Percentiles rank a stretch among this genome's conserved stretches.
Evolutionary conservation across 2,797 vertebrate species (phyloP).

Genomic region (Aulostomus chinensis): DNA sequence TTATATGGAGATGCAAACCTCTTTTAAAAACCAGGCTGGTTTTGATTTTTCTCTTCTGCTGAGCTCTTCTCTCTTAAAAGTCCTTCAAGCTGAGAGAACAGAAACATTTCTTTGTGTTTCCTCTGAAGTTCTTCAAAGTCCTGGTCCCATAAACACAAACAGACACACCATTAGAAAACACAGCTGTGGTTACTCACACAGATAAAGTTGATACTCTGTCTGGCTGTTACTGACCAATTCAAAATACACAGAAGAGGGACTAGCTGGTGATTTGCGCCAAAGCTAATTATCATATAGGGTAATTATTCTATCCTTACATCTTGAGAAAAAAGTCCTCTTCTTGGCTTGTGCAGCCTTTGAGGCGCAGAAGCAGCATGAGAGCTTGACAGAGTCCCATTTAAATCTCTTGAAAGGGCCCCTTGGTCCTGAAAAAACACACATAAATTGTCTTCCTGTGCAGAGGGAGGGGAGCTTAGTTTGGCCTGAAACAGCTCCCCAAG

Average conservation of each 20-base stretch:
- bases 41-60: constrained; percentile 17
- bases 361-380: constrained; percentile 56
- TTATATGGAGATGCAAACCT: neutral
- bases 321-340: constrained; percentile 54
- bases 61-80: constrained; percentile 61
- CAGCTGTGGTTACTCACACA: neutral
- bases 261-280: too few species aligned
- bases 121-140: constrained; percentile 51
- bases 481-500: constrained; percentile 81
- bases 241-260: neutral
- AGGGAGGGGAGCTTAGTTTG: constrained; percentile 17
- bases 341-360: constrained; percentile 50
- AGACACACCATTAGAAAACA: constrained; percentile 5
- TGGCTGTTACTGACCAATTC: neutral
- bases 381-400: constrained; percentile 22
- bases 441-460: constrained; percentile 23
- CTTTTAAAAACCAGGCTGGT: neutral
- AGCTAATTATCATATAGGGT: neutral
- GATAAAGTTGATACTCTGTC: too few species aligned
- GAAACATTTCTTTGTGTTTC: constrained; percentile 64
- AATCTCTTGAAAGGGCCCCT: constrained; percentile 6
- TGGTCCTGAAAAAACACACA: constrained; percentile 22
- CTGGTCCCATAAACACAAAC: constrained; percentile 39
- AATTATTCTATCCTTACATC: constrained; percentile 66
- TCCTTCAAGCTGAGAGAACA: constrained; percentile 61